Evolutionary conservation across 2,113 vertebrate species (phyloP), one percentile per base, ranked within the genome.

Genomic region (Microcebus jonahi): DNA sequence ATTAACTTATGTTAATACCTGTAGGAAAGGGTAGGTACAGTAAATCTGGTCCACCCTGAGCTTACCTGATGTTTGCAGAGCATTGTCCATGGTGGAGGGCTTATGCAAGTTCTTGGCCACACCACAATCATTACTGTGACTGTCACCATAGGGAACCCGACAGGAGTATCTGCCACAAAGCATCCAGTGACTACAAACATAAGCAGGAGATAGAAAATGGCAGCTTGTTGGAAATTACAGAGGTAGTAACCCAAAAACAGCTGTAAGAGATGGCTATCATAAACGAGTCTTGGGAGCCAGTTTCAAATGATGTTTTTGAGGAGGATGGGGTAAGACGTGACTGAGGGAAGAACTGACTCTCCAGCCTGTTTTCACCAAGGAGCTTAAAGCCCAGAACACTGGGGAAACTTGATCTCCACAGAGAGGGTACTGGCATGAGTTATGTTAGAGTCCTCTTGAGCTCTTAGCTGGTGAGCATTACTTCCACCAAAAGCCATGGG

Each of bases 61-160:
- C 42, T 45, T 31, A 18, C 34, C 42, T 65, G 57, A 1, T 84
- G 27, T 67, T 45, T 80, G 55, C 39, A 63, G 80, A 85, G 85
- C 3, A 5, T 55, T 34, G 21, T 45, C 50, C 36, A 20, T 0
- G 8, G 34, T 12, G 13, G 75, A 79, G 29, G 14, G 34, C 70
- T 86, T 9, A 20, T 15, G 6, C 27, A 25, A 34, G 6, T 39
- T 68, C 34, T 76, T 68, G 20, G 20, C 63, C 7, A 15, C 5
- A 9, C 12, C 59, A 27, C 36, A 1, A 5, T 23, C 59, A 59
- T 36, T 14, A 8, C 25, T 50, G 0, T 6, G 55, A 29, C 20
- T 45, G 5, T 29, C 0, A 0, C 39, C 34, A 2, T 7, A 2
- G 1, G 42, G 31, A 45, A 29, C 48, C 53, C 29, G 36, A 10